Percentiles rank a stretch among this genome's conserved stretches.
phyloP scores from a whole-genome alignment of 2,888 invertebrate species.

The Hirtodrosophila duncani region DNA sequence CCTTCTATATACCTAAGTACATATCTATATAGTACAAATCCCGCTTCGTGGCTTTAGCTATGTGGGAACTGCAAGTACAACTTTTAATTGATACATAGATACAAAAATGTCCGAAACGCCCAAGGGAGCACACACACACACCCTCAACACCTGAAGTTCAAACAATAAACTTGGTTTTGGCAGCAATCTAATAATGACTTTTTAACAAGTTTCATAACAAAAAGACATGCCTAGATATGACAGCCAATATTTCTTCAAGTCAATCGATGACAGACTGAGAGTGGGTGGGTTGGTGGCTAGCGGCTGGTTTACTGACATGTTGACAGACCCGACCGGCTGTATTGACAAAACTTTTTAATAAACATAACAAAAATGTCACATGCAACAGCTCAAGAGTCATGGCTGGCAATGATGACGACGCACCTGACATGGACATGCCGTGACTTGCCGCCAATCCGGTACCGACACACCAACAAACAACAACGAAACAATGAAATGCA shows the following conservation, averaged over 20 bases:
- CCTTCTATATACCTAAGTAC: neutral
- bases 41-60: too few species aligned
- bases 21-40: too few species aligned
- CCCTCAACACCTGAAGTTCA: slow-evolving; percentile 13
- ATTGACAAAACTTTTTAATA: slow-evolving; percentile 63
- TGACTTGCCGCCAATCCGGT: neutral
- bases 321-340: slow-evolving; percentile 27
- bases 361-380: slow-evolving; percentile 68
- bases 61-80: too few species aligned
- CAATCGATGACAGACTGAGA: neutral
- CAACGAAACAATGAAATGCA: slow-evolving; percentile 56
- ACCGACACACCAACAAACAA: neutral
- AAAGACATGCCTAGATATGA: slow-evolving; percentile 15
- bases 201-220: slow-evolving; percentile 52
- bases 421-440: slow-evolving; percentile 32
- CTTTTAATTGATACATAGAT: slow-evolving; percentile 56
- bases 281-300: neutral
- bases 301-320: slow-evolving; percentile 30
- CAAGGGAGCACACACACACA: slow-evolving; percentile 2
- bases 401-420: slow-evolving; percentile 32
- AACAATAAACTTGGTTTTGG: slow-evolving; percentile 18
- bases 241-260: slow-evolving; percentile 9
- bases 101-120: too few species aligned
- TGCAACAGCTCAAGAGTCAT: slow-evolving; percentile 39
- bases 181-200: slow-evolving; percentile 50